Evolutionary conservation across 2,888 invertebrate species (phyloP), one percentile per base, ranked within the genome.

Genomic region (Spicauda simplicius): DNA sequence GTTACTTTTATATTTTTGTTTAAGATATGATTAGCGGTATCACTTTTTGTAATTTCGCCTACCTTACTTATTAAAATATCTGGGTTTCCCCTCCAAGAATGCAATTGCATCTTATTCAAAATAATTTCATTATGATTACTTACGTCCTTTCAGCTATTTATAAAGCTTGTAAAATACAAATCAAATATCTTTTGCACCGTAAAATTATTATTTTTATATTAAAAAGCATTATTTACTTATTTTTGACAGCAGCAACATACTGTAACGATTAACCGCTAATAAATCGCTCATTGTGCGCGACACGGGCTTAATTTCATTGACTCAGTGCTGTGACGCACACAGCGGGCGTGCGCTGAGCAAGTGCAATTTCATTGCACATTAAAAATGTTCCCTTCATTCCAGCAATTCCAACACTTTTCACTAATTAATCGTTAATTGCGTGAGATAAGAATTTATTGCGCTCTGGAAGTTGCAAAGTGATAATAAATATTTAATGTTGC

Each of bases 181-280:
- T n/a, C n/a, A n/a, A n/a, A n/a, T n/a, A n/a, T n/a, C n/a, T n/a
- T n/a, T n/a, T n/a, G n/a, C n/a, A n/a, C n/a, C n/a, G n/a, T n/a
- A 33, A 33, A 33, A 33, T 33, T 6, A 33, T 6, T 0, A 14
- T 41, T n/a, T 45, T 50, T 50, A n/a, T 0, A 48, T 50, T 2
- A 5, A 10, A 7, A 18, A 1, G 50, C 50, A 18, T 50, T 50
- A 50, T 50, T 18, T 50, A 50, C 18, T n/a, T 50, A 37, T 61
- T 61, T 63, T 41, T 16, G 54, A 45, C n/a, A 63, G 20, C 30
- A 55, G 55, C 55, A 62, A 68, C 70, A 64, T 69, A 67, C 60
- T 69, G 65, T 60, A 63, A 68, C 70, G 55, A 68, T 70, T 70
- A 70, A 68, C 70, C 68, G 48, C 65, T 58, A 59, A 70, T 70